These are phyloP conservation scores for Bos taurus DNA, from an alignment of 2,113 vertebrate genomes.

Conservation along the genomic window DNA sequence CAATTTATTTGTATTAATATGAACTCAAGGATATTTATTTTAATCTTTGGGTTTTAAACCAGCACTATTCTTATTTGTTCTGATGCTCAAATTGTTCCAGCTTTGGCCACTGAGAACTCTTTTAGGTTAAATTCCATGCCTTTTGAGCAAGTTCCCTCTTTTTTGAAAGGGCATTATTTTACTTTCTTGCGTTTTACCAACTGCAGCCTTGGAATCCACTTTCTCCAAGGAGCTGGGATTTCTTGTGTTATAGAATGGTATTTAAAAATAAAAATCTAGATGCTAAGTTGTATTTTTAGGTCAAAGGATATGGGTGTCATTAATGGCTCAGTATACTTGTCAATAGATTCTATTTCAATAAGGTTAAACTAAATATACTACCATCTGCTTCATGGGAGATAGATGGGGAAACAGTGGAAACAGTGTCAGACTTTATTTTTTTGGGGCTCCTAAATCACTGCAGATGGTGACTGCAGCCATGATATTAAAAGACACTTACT, in stretches of 20 bases:
- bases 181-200: background rate
- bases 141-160: background rate
- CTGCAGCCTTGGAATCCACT: background rate
- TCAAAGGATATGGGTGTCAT: background rate
- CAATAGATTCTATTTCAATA: background rate
- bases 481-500: too few species aligned
- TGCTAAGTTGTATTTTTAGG: background rate
- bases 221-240: background rate
- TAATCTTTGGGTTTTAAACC: background rate
- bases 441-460: too few species aligned
- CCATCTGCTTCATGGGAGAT: background rate
- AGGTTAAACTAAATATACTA: background rate
- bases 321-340: background rate
- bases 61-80: background rate
- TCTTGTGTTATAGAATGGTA: background rate
- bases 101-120: background rate
- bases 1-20: background rate
- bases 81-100: background rate
- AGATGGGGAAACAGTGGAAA: too few species aligned
- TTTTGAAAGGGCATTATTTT: background rate
- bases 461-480: too few species aligned
- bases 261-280: background rate
- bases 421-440: too few species aligned
- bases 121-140: background rate
- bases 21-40: background rate